Evolutionary conservation across 2,797 vertebrate species (phyloP), one percentile per base, ranked within the genome.

Genomic region (Alauda arvensis): DNA sequence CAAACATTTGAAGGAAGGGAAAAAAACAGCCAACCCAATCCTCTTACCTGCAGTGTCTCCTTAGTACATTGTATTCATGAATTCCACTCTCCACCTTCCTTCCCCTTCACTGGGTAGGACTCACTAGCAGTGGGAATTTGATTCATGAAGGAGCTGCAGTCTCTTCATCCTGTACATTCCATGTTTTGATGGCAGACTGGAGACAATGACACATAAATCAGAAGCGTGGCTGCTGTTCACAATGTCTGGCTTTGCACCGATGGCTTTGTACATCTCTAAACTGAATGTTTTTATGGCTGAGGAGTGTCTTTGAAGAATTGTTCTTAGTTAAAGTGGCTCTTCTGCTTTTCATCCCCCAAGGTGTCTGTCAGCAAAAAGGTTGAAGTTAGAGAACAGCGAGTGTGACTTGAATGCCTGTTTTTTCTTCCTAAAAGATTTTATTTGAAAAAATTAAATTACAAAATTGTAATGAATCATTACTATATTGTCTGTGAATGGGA

Each of bases 161-260:
- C 48, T 65, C 23, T 57, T 67, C 18, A 37, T 37, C 43, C 45
- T 63, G 4, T 19, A 14, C 33, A 42, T 9, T 59, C 43, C 23
- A 6, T 1, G 3, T 43, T 77, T 57, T 28, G 69, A 6, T 29
- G 21, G 51, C 62, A 55, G 43, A 11, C 37, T 23, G 46, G 39
- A n/a, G 55, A 23, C 51, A 57, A 1, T 43, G 80, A 23, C 65
- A 29, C 1, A 0, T 45, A 26, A 31, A 52, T 53, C 51, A 71
- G 53, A 52, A 37, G n/a, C 19, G 0, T 28, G 28, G 9, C 42
- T 57, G n/a, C 37, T 59, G 1, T 56, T 90, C 31, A 56, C 43
- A 57, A 4, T 1, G 1, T 33, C 51, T 57, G 34, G 1, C 53
- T 84, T 69, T 63, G 56, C 5, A 18, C 53, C 10, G 6, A 0